Conservation (phyloP, 92 coral and sea anemone genomes). For the Plumapathes pennacea region DNA sequence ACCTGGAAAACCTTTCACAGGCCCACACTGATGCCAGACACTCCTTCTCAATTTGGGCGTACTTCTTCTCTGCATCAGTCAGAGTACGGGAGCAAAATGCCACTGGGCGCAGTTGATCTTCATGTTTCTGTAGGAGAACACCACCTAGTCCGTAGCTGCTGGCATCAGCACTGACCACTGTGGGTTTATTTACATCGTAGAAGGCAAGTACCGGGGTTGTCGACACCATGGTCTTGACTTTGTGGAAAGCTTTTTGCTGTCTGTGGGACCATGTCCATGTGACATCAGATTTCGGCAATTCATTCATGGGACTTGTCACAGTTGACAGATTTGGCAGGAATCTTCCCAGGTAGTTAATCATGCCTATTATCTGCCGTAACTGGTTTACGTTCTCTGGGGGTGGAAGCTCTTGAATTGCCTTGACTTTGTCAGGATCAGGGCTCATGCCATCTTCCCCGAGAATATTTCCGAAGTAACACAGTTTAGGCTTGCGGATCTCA, state of each 20-base stretch:
- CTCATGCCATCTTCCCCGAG: slow-evolving; percentile 2
- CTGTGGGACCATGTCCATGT: slow-evolving; percentile 6
- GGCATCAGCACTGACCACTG: slow-evolving; percentile 36
- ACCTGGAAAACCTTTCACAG: slow-evolving; percentile 54
- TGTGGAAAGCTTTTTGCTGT: background rate
- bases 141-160: slow-evolving; percentile 40
- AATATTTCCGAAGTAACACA: slow-evolving; percentile 19
- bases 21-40: slow-evolving; percentile 63
- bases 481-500: too few relatives aligned
- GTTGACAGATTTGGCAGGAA: slow-evolving; percentile 1
- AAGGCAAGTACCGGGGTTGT: background rate
- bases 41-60: slow-evolving; percentile 39
- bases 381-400: background rate
- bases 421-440: slow-evolving; percentile 3
- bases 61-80: slow-evolving; percentile 19
- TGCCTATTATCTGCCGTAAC: background rate
- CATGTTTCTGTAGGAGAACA: slow-evolving; percentile 28
- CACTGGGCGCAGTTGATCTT: slow-evolving; percentile 10
- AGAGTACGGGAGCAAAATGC: slow-evolving; percentile 29
- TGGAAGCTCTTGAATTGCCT: background rate
- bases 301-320: background rate
- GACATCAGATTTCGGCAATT: background rate
- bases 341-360: slow-evolving; percentile 5
- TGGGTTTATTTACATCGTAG: slow-evolving; percentile 4
- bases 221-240: background rate